phyloP scores from a whole-genome alignment of 2,888 invertebrate species.

The Entomobrya proxima region DNA sequence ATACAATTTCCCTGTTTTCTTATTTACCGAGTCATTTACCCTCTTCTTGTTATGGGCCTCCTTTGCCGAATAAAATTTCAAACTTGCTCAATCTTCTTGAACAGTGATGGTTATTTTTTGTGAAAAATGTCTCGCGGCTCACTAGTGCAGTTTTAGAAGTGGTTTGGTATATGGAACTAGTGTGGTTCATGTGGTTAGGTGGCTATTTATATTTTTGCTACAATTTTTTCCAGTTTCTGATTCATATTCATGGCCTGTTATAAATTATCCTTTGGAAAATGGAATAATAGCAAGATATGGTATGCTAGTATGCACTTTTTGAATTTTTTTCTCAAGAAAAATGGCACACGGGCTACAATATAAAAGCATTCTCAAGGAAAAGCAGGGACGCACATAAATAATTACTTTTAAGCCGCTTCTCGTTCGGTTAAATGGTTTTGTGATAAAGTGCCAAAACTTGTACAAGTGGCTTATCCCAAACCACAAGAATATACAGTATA shows the following conservation, averaged over 20 bases:
- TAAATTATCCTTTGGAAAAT: background rate
- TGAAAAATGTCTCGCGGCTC: background rate
- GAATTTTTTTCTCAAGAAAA: constrained; percentile 3
- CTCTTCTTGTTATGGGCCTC: constrained; percentile 23
- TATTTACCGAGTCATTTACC: constrained; percentile 46
- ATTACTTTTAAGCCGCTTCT: constrained; percentile 31
- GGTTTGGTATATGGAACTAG: no score
- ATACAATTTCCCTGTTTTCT: constrained; percentile 5
- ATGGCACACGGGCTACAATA: background rate
- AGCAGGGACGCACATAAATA: constrained; percentile 21
- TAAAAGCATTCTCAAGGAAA: background rate
- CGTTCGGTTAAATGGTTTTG: constrained; percentile 4
- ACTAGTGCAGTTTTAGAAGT: background rate
- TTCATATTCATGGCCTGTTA: background rate
- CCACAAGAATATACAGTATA: background rate
- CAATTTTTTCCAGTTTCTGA: background rate
- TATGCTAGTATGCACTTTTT: background rate
- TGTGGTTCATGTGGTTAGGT: background rate
- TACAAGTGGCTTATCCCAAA: constrained; percentile 32
- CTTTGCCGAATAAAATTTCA: background rate
- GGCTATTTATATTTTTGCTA: background rate
- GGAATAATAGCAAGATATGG: background rate
- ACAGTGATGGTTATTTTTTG: background rate
- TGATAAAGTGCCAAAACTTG: constrained; percentile 46
- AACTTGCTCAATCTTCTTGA: background rate